Conservation (phyloP, 2,797 vertebrate species). For the Meda fulgida region DNA sequence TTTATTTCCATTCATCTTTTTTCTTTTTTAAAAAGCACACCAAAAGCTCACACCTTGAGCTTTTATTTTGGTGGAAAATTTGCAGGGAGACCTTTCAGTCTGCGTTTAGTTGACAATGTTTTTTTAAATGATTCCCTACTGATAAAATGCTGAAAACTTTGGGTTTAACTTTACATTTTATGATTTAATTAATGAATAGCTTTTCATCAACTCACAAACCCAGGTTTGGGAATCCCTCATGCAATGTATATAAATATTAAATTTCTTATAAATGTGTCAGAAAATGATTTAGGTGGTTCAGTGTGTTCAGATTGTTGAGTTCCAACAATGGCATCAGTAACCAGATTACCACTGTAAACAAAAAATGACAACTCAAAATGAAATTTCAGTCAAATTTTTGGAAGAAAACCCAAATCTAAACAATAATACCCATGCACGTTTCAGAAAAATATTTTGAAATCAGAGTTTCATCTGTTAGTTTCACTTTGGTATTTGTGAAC, state of each 20-base stretch:
- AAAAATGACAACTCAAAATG: conserved; percentile 25
- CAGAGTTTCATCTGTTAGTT: not conserved
- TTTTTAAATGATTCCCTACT: not conserved
- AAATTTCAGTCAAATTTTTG: conserved; percentile 9
- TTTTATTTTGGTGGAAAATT: not conserved
- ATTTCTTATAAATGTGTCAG: not conserved
- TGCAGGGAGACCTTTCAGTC: not conserved
- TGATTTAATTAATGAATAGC: not conserved
- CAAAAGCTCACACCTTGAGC: too few relatives aligned
- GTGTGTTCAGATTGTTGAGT: not conserved
- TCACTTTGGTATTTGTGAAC: conserved; percentile 13
- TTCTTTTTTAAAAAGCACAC: too few relatives aligned
- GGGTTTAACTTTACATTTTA: not conserved
- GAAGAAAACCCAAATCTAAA: conserved; percentile 29
- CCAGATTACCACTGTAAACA: not conserved
- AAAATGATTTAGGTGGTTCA: not conserved
- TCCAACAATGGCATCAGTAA: not conserved
- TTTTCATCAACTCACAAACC: not conserved
- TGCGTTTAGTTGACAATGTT: not conserved
- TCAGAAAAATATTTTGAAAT: not conserved
- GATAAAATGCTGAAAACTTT: not conserved
- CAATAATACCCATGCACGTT: not conserved
- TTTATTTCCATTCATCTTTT: too few relatives aligned
- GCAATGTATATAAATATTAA: not conserved
- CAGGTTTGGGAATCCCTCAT: not conserved